phyloP scores from a whole-genome alignment of 2,888 invertebrate species.

The Himalopsyche tibetana region DNA sequence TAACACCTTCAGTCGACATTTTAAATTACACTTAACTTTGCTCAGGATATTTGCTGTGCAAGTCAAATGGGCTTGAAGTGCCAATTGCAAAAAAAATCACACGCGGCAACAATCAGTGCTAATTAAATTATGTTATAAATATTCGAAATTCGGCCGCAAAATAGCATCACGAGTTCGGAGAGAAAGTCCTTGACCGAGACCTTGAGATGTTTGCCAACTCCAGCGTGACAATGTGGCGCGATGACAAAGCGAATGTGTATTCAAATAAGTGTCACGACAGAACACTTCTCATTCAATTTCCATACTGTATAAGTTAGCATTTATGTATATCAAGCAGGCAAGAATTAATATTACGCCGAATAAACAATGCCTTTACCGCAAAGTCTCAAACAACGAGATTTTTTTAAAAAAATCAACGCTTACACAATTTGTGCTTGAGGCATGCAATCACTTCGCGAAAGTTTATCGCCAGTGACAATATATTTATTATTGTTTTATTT shows the following conservation, averaged over 20 bases:
- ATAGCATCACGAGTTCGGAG: background rate
- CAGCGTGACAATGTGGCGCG: conserved; percentile 5
- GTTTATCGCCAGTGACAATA: too few relatives aligned
- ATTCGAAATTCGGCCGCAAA: background rate
- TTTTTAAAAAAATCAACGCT: too few relatives aligned
- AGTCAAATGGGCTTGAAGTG: background rate
- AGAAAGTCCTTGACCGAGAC: conserved; percentile 11
- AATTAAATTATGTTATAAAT: background rate
- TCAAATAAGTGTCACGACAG: conserved; percentile 23
- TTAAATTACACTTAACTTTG: too few relatives aligned
- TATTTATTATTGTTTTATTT: too few relatives aligned
- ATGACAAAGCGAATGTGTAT: background rate
- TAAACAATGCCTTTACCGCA: too few relatives aligned
- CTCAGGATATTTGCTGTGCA: too few relatives aligned
- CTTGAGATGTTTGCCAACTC: background rate
- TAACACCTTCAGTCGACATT: too few relatives aligned
- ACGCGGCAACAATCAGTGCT: background rate
- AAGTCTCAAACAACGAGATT: too few relatives aligned
- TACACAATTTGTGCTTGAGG: too few relatives aligned
- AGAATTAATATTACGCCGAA: too few relatives aligned
- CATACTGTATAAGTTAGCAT: background rate
- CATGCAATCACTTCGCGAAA: too few relatives aligned
- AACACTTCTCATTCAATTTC: conserved; percentile 17
- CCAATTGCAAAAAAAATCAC: background rate
- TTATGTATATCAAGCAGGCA: too few relatives aligned